Base-by-base conservation (phyloP, 1,140 invertebrate genomes). In the Anastatus disparis region DNA sequence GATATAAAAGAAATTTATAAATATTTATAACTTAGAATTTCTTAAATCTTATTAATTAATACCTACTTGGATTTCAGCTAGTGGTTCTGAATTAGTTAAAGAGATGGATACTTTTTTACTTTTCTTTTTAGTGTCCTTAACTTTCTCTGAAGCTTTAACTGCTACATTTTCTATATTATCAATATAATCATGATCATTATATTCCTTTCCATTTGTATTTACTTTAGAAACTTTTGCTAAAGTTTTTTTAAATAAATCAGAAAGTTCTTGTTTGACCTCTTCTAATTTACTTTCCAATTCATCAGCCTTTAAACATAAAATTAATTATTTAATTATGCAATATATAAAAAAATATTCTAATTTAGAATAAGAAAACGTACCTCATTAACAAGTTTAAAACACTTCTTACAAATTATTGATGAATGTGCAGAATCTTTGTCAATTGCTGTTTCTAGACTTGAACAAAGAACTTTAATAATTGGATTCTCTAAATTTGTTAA, bases 321-420 rank as follows among this genome's bases (percentile, higher is more conserved):
- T 7, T 35, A 38, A 72, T 27, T 59, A 10, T 22, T 46, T 35
- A 53, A 15, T 15, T 3, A 50, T 10, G 48, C 44, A 55, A 27
- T 35, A 40, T 42, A 22, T 67, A 46, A 26, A 62, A 62, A 2
- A 44, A 44, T 44, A 15, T 3, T 13, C 46, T 22, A 53, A 55
- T 17, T 1, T 35, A 10, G 31, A 6, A 35, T 35, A 31, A 26
- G 24, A 52, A 29, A n/a, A 58, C 27, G 58, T 74, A 85, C 84
- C 80, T 85, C 89, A 72, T 87, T 87, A 56, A 90, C 84, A 29
- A 89, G 76, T 80, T 89, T 89, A 73, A 83, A 90, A 76, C 90
- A 91, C 74, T 90, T 91, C 80, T 89, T 90, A 78, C 90, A 91
- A 20, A 91, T 79, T 24, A 90, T 79, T 55, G 81, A 77, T 22